Base-by-base conservation (phyloP, 2,888 invertebrate genomes). In the Metallyticus violacea region DNA sequence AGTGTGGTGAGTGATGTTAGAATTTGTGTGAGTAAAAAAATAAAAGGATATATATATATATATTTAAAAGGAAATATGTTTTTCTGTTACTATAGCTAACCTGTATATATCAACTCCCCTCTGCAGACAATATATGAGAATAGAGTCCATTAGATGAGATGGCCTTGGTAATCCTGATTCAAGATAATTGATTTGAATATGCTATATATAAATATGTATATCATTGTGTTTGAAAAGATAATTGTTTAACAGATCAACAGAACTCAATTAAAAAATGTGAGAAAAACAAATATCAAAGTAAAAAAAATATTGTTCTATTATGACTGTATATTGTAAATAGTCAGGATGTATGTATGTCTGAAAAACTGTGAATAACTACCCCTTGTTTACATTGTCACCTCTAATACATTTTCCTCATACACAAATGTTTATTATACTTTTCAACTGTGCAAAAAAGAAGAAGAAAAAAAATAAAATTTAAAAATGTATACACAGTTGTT, bases 251-350 rank as follows among this genome's bases (percentile, higher is more conserved):
- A 62, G 15, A 7, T 62, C 40, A 62, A 62, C 40, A 62, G 40
- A 62, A 62, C 9, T 15, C 15, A 62, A 62, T 62, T 62, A 62
- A 62, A 62, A 40, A 62, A 15, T 15, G 15, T 15, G 22, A 15
- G 15, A 26, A 77, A 27, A 83, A 0, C 7, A 28, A 22, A 15
- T 83, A 30, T 81, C n/a, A 6, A 81, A 25, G 15, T 7, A 25
- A 81, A 81, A 15, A 81, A 77, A 83, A 27, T 77, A 77, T 26
- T 83, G 77, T 83, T 83, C 83, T 77, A 77, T 83, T 77, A 83
- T 77, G 77, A 83, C 26, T 83, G 83, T 86, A 79, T 83, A 86
- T 82, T 86, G 86, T 86, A 86, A 86, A 86, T 83, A 86, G 83
- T 40, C 40, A 86, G 82, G 15, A 81, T 86, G 86, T 86, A 28